Conservation (phyloP, 2,888 invertebrate species). For the Drosophila anceps region DNA sequence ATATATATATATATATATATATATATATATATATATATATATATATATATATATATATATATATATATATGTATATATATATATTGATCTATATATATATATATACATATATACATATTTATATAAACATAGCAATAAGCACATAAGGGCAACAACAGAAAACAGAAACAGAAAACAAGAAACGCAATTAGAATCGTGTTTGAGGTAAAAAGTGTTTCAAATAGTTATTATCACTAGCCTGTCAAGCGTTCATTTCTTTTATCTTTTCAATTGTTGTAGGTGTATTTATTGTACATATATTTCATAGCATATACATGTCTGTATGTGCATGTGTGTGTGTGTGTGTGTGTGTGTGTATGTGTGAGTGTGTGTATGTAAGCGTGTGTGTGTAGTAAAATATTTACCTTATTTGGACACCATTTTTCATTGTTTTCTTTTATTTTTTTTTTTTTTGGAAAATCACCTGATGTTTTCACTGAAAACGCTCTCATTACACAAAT, state of each 20-base stretch:
- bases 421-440: slow-evolving; percentile 23
- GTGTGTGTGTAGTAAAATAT: slow-evolving; percentile 63
- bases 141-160: slow-evolving; percentile 72
- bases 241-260: slow-evolving; percentile 53
- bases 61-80: slow-evolving; percentile 17
- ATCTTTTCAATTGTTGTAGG: slow-evolving; percentile 35
- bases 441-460: slow-evolving; percentile 33
- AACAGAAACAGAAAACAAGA: slow-evolving; percentile 66
- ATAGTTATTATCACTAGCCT: slow-evolving; percentile 72
- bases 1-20: slow-evolving; percentile 44
- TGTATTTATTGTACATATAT: slow-evolving; percentile 26
- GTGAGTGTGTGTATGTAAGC: slow-evolving; percentile 28
- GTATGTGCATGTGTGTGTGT: slow-evolving; percentile 14
- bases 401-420: slow-evolving; percentile 72
- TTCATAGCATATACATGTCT: slow-evolving; percentile 23
- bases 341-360: slow-evolving; percentile 20
- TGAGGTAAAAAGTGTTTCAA: slow-evolving; percentile 61
- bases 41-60: slow-evolving; percentile 22
- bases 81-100: slow-evolving; percentile 44
- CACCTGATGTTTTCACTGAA: slow-evolving; percentile 77
- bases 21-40: slow-evolving; percentile 43
- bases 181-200: slow-evolving; percentile 51
- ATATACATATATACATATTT: slow-evolving; percentile 34
- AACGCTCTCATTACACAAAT: slow-evolving; percentile 71
- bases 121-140: slow-evolving; percentile 68